Evolutionary conservation across 2,888 invertebrate species (phyloP).

Genomic region (Noctua pronuba): DNA sequence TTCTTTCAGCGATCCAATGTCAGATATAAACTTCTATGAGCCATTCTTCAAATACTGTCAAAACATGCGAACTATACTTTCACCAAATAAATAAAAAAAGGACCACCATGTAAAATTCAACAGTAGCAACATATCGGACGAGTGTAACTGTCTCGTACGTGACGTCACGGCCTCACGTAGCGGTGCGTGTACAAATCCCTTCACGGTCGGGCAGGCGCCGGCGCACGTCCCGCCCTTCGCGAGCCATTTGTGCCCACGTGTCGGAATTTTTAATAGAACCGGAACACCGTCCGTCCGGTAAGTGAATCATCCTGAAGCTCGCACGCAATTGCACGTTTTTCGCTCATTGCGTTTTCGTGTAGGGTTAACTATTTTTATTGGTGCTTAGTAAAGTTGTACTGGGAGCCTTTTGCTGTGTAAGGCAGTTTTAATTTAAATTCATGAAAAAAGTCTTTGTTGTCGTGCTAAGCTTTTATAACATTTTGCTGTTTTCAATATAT

Average conservation of each 20-base stretch:
- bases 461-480: neutral
- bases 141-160: conserved; percentile 62
- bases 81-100: conserved; percentile 10
- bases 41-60: neutral
- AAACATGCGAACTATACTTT: conserved; percentile 1
- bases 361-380: conserved; percentile 28
- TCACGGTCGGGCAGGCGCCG: conserved; percentile 60
- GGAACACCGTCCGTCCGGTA: conserved; percentile 57
- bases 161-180: conserved; percentile 61
- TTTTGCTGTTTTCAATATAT: neutral
- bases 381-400: neutral
- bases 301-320: conserved; percentile 61
- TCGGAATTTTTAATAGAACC: conserved; percentile 75
- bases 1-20: neutral
- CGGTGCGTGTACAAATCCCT: conserved; percentile 61
- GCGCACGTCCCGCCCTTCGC: conserved; percentile 66
- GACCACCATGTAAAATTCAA: conserved; percentile 54
- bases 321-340: conserved; percentile 42
- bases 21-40: neutral
- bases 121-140: conserved; percentile 37
- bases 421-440: neutral
- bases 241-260: conserved; percentile 68
- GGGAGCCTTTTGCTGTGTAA: neutral
- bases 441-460: neutral
- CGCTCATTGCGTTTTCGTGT: conserved; percentile 30